Evolutionary conservation across 1,140 invertebrate genomes (phyloP).

Genomic region (Doryteuthis pealeii): DNA sequence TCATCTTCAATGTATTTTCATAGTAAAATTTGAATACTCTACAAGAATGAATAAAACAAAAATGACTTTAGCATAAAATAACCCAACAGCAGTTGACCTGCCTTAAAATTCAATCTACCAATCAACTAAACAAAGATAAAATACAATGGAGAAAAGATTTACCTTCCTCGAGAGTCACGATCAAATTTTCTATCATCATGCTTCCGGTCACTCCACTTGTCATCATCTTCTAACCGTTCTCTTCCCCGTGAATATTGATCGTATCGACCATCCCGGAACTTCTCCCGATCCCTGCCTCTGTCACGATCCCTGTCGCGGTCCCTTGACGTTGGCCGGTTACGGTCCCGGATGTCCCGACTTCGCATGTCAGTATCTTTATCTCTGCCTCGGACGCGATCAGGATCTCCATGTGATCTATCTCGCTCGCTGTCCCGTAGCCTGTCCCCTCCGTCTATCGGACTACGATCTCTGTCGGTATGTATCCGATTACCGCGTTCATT

Average conservation of each 20-base stretch:
- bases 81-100: no score
- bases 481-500: background rate
- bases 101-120: no score
- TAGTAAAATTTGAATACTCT: no score
- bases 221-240: conserved; percentile 6
- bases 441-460: background rate
- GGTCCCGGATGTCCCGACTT: background rate
- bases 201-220: conserved; percentile 2
- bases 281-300: conserved; percentile 19
- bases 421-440: background rate
- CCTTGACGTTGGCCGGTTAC: background rate
- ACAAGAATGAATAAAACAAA: no score
- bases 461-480: background rate
- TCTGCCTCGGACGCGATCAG: background rate
- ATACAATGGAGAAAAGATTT: background rate
- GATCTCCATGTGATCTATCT: background rate
- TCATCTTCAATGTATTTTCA: no score
- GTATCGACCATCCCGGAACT: conserved; percentile 14
- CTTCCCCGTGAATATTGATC: background rate
- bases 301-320: conserved; percentile 7
- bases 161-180: conserved; percentile 4
- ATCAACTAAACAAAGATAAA: no score
- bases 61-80: no score
- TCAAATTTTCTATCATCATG: conserved; percentile 19
- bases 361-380: background rate